Evolutionary conservation across 2,888 invertebrate genomes (phyloP).

Genomic region (Drosophila dives): DNA sequence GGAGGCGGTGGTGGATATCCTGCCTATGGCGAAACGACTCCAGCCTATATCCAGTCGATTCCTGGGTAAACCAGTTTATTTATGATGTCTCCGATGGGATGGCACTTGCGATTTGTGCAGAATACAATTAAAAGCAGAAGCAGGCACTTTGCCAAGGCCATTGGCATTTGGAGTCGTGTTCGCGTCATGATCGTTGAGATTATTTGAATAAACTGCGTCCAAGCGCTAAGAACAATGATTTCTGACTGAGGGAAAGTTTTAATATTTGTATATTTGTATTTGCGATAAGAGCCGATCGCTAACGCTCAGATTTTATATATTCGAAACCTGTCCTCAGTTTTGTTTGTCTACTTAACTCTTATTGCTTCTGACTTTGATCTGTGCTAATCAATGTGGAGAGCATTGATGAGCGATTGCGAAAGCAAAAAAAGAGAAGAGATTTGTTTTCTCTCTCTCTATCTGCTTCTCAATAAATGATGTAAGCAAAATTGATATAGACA

Average conservation of each 20-base stretch:
- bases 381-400: slow-evolving; percentile 44
- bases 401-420: slow-evolving; percentile 32
- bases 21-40: no score
- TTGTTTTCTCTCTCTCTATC: slow-evolving; percentile 25
- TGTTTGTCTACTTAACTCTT: slow-evolving; percentile 19
- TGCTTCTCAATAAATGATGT: slow-evolving; percentile 28
- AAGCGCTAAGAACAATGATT: slow-evolving; percentile 47
- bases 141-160: slow-evolving; percentile 28
- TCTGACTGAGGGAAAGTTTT: slow-evolving; percentile 57
- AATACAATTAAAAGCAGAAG: slow-evolving; percentile 1
- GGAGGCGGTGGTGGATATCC: no score
- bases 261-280: slow-evolving; percentile 4
- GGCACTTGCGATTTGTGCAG: slow-evolving; percentile 49
- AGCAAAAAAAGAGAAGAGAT: background rate
- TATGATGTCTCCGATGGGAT: no score
- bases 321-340: slow-evolving; percentile 56
- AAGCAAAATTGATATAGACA: slow-evolving; percentile 6
- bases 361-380: slow-evolving; percentile 5
- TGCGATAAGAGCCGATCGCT: slow-evolving; percentile 32
- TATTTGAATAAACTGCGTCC: slow-evolving; percentile 16
- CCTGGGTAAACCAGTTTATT: no score
- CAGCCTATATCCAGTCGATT: no score
- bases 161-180: slow-evolving; percentile 21
- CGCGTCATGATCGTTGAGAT: slow-evolving; percentile 43
- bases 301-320: slow-evolving; percentile 17